Percentiles rank a stretch among this genome's conserved stretches.
Evolutionary conservation across 2,888 invertebrate genomes (phyloP).

Genomic region (Sipha maydis): DNA sequence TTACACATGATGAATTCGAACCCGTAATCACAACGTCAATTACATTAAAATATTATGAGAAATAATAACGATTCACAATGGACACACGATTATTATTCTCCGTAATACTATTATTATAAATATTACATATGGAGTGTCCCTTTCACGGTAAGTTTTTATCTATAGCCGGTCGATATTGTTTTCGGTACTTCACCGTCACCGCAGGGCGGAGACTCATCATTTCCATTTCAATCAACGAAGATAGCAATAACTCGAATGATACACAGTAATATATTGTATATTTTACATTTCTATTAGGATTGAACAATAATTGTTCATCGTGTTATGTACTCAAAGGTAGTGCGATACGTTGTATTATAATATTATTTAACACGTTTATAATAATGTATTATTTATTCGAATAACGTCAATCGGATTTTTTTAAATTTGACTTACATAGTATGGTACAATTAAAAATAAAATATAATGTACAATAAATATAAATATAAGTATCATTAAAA

Average conservation of each 20-base stretch:
- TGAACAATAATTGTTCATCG: background rate
- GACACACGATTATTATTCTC: background rate
- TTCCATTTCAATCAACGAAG: background rate
- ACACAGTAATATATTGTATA: background rate
- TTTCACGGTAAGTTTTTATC: background rate
- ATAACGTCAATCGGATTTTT: no score
- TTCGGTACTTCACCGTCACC: background rate
- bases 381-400: no score
- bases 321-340: no score
- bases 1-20: background rate
- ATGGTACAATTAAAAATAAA: no score
- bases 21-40: background rate
- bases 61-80: background rate
- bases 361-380: no score
- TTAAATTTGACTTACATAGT: no score
- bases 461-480: no score
- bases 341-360: no score
- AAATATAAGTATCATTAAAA: no score
- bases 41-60: background rate
- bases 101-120: no score
- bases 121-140: background rate
- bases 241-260: background rate
- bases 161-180: background rate
- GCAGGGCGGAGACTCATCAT: background rate
- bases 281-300: background rate